These are phyloP conservation scores for Fukomys damarensis DNA, from an alignment of 2,113 vertebrate genomes.

Conservation along the genomic window DNA sequence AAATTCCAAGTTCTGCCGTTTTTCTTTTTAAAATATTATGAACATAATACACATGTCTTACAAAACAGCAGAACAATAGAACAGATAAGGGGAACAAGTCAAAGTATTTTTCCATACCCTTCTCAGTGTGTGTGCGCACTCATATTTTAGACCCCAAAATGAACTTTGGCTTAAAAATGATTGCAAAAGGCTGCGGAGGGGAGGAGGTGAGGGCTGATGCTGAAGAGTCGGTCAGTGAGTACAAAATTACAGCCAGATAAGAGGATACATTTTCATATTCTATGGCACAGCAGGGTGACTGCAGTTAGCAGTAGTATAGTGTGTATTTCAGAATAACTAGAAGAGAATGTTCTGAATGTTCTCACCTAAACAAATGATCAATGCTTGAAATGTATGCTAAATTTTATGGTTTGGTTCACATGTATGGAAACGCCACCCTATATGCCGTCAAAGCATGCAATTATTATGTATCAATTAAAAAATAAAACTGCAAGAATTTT, in stretches of 20 bases:
- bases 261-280: too few relatives aligned
- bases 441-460: too few relatives aligned
- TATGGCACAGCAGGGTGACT: too few relatives aligned
- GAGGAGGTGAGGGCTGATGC: too few relatives aligned
- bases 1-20: background rate
- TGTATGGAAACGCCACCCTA: too few relatives aligned
- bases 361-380: background rate
- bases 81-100: background rate
- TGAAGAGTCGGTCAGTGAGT: background rate
- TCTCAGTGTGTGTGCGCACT: background rate
- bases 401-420: background rate
- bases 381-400: background rate
- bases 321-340: background rate
- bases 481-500: background rate
- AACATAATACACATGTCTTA: background rate
- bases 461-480: background rate
- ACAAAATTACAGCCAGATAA: background rate
- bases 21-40: background rate
- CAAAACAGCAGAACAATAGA: background rate
- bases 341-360: background rate
- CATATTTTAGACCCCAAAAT: background rate
- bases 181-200: background rate
- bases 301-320: background rate
- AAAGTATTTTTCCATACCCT: background rate
- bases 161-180: background rate